Conservation (phyloP, 1,140 invertebrate genomes). For the Pollicipes pollicipes region DNA sequence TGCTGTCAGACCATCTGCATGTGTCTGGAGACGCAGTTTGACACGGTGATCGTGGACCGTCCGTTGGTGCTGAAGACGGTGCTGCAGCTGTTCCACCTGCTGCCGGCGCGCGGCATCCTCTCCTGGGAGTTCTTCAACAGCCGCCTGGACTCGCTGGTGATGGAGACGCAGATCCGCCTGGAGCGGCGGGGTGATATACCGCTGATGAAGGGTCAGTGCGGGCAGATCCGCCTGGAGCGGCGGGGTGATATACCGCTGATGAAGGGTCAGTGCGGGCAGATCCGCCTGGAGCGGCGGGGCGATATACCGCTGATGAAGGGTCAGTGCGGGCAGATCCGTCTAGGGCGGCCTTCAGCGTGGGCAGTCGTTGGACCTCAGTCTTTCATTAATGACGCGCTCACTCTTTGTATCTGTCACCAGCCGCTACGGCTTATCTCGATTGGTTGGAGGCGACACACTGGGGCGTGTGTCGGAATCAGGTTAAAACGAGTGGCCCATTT, state of each 20-base stretch:
- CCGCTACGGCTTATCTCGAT: background rate
- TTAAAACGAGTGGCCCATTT: constrained; percentile 6
- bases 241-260: no score
- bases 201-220: constrained; percentile 43
- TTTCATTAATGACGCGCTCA: no score
- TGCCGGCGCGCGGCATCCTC: constrained; percentile 74
- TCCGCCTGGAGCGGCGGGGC: no score
- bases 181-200: constrained; percentile 61
- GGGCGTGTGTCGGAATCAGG: no score
- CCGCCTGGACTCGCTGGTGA: constrained; percentile 83
- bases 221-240: constrained; percentile 12
- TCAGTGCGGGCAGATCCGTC: no score
- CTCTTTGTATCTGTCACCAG: background rate
- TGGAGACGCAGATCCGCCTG: constrained; percentile 82
- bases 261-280: no score
- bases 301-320: no score
- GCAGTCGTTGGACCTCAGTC: no score
- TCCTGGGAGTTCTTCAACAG: constrained; percentile 97
- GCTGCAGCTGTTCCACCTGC: constrained; percentile 80
- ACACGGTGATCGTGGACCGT: constrained; percentile 83
- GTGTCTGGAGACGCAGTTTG: constrained; percentile 47
- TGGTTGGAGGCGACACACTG: background rate
- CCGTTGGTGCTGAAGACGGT: constrained; percentile 93
- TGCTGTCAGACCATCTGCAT: background rate
- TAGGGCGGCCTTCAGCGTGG: background rate